Conservation (phyloP, 2,888 invertebrate species). For the Amphipyra berbera region DNA sequence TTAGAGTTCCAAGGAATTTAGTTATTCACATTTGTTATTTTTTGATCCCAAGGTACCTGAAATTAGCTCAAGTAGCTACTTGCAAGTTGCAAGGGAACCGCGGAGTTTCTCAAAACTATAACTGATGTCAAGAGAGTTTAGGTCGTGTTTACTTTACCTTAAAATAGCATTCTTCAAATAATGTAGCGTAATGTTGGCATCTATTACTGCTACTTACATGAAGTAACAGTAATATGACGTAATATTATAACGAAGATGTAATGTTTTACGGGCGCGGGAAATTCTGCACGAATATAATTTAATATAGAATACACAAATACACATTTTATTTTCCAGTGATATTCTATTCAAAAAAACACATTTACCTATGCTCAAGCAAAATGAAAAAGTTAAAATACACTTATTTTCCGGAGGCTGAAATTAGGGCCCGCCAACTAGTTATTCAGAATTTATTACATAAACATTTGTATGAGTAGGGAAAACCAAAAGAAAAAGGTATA, state of each 20-base stretch:
- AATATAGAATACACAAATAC: no score
- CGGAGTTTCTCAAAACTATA: no score
- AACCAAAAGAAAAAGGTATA: slow-evolving; percentile 35
- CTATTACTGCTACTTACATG: slow-evolving; percentile 12
- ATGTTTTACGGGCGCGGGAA: slow-evolving; percentile 26
- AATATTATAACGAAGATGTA: slow-evolving; percentile 20
- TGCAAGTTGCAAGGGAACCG: slow-evolving; percentile 11
- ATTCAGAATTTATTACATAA: slow-evolving; percentile 22
- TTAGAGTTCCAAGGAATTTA: slow-evolving; percentile 9
- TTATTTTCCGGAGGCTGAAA: slow-evolving; percentile 14
- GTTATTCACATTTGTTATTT: slow-evolving; percentile 4
- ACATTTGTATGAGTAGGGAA: slow-evolving; percentile 26
- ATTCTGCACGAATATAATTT: slow-evolving; percentile 8
- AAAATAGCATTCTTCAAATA: slow-evolving; percentile 13
- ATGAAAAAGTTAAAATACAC: slow-evolving; percentile 20
- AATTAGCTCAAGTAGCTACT: slow-evolving; percentile 22
- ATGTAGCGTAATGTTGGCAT: slow-evolving; percentile 10
- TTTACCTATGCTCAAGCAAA: neutral
- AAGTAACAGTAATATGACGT: no score
- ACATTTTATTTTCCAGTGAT: no score
- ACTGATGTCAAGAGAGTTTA: slow-evolving; percentile 14
- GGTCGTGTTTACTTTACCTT: slow-evolving; percentile 16
- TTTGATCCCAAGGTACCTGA: slow-evolving; percentile 11
- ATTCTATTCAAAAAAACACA: no score
- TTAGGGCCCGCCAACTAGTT: slow-evolving; percentile 4